phyloP scores from a whole-genome alignment of 2,797 vertebrate genomes.

The Poecilia gillii region DNA sequence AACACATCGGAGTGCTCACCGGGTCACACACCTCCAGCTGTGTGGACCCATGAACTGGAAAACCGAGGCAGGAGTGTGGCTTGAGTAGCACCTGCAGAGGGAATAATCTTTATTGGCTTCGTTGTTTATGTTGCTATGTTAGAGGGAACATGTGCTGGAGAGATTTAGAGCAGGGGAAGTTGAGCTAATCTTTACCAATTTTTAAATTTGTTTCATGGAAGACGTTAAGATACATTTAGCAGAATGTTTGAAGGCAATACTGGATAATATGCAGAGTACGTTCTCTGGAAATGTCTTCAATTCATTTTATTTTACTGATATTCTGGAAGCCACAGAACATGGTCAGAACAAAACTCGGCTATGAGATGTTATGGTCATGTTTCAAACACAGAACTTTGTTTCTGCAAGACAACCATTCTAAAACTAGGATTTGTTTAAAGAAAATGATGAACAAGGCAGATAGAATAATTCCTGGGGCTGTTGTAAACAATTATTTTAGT shows the following conservation, averaged over 20 bases:
- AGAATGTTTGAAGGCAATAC: not conserved
- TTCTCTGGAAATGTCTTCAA: not conserved
- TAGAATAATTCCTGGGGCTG: not conserved
- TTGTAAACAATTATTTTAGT: too few relatives aligned
- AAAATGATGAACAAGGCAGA: not conserved
- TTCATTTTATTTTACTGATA: not conserved
- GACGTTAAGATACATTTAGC: not conserved
- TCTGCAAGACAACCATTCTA: not conserved
- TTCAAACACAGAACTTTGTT: not conserved
- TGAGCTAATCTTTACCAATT: conserved; percentile 25
- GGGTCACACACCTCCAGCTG: conserved; percentile 50
- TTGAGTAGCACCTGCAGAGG: conserved; percentile 40
- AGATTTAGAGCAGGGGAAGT: conserved; percentile 27
- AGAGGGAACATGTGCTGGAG: conserved; percentile 45
- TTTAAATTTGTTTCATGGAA: not conserved
- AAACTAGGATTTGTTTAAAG: not conserved
- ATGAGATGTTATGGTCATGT: not conserved
- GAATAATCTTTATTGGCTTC: conserved; percentile 53
- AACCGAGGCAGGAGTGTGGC: conserved; percentile 53
- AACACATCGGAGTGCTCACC: conserved; percentile 58
- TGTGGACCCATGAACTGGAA: conserved; percentile 52
- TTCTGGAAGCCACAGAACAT: not conserved
- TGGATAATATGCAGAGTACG: not conserved
- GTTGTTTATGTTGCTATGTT: conserved; percentile 55
- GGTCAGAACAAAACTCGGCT: not conserved